Evolutionary conservation across 2,888 invertebrate genomes (phyloP).

Genomic region (Zootermopsis nevadensis): DNA sequence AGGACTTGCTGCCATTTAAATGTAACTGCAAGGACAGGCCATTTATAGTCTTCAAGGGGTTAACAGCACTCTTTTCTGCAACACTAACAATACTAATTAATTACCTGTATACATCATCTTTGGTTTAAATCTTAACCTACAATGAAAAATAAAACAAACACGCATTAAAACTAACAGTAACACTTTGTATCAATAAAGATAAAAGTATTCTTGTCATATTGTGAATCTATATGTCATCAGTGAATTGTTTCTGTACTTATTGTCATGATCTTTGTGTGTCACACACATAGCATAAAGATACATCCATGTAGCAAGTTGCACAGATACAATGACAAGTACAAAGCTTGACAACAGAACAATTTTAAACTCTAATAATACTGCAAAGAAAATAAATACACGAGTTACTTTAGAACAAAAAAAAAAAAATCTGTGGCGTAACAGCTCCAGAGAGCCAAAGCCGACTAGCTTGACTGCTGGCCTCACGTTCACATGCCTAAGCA

Average conservation of each 20-base stretch:
- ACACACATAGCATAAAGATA: neutral
- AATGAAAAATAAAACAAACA: neutral
- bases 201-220: neutral
- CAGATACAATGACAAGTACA: neutral
- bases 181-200: neutral
- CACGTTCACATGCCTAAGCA: too few species aligned
- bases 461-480: too few species aligned
- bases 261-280: neutral
- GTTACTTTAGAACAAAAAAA: neutral
- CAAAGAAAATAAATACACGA: neutral
- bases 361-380: neutral
- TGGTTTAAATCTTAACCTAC: neutral
- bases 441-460: too few species aligned
- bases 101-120: neutral
- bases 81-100: too few species aligned
- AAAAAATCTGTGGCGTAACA: too few species aligned
- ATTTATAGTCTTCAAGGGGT: too few species aligned
- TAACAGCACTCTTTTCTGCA: too few species aligned
- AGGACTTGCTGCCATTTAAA: too few species aligned
- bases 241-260: neutral
- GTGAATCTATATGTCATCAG: neutral
- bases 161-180: neutral
- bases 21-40: too few species aligned
- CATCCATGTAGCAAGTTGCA: neutral
- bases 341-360: neutral